phyloP scores from a whole-genome alignment of 2,888 invertebrate genomes.

The Dicyrtoma fusca region DNA sequence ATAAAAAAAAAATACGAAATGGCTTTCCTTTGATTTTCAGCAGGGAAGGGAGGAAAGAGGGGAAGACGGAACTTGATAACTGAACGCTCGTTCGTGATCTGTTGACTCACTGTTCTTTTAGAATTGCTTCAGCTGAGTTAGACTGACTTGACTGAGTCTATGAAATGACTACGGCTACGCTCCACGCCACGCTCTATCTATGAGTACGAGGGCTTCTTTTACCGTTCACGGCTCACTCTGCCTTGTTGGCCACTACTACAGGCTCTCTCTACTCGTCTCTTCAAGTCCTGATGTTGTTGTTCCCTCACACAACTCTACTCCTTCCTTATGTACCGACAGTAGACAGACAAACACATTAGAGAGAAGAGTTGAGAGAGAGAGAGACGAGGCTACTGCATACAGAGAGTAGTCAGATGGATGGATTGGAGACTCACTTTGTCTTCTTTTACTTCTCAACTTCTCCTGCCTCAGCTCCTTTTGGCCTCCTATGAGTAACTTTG shows the following conservation, averaged over 20 bases:
- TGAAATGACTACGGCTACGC: neutral
- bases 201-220: neutral
- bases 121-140: no score
- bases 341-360: no score
- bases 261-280: neutral
- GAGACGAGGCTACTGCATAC: no score
- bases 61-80: conserved; percentile 32
- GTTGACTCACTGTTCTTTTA: conserved; percentile 2
- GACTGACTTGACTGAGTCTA: neutral
- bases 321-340: no score
- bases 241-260: no score
- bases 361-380: no score
- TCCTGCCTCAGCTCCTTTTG: no score
- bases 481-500: no score
- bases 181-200: neutral
- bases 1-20: neutral
- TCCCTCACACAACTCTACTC: neutral
- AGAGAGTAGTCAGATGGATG: no score
- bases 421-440: no score
- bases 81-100: conserved; percentile 23
- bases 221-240: neutral
- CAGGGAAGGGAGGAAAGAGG: conserved; percentile 33
- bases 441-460: no score
- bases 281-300: neutral
- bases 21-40: conserved; percentile 7